phyloP scores from a whole-genome alignment of 1,140 invertebrate genomes.

The Cecropterus lyciades region DNA sequence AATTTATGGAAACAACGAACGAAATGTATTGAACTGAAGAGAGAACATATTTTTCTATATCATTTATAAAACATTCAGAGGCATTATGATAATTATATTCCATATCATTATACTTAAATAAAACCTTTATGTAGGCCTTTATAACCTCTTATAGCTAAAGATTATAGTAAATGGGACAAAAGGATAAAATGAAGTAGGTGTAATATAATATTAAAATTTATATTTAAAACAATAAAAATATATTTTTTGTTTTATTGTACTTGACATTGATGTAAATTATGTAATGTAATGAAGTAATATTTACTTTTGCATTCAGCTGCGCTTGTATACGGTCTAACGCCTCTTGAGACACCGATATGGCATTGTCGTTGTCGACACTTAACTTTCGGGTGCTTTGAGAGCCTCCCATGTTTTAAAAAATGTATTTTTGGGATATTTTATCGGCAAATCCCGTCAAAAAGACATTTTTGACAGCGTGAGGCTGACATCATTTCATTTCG shows the following conservation, averaged over 20 bases:
- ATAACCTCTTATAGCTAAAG: too few species aligned
- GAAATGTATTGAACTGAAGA: too few species aligned
- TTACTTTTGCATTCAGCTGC: slow-evolving; percentile 71
- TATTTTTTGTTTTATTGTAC: slow-evolving; percentile 56
- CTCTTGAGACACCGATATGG: slow-evolving; percentile 77
- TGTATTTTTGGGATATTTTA: slow-evolving; percentile 61
- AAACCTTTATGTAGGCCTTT: too few species aligned
- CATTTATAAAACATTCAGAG: too few species aligned
- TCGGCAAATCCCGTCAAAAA: slow-evolving; percentile 76
- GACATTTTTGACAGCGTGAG: slow-evolving; percentile 66
- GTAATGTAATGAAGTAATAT: slow-evolving; percentile 77
- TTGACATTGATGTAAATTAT: slow-evolving; percentile 82
- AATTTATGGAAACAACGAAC: too few species aligned
- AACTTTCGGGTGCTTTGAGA: slow-evolving; percentile 77
- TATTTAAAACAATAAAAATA: neutral
- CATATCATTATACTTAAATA: too few species aligned
- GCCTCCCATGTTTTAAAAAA: slow-evolving; percentile 76
- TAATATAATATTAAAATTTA: too few species aligned
- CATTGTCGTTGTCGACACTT: slow-evolving; percentile 77
- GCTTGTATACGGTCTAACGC: slow-evolving; percentile 76
- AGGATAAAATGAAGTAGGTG: too few species aligned
- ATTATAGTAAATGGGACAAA: too few species aligned
- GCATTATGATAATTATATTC: too few species aligned
- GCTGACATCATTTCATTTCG: slow-evolving; percentile 9
- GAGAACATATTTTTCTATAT: too few species aligned